phyloP scores from a whole-genome alignment of 53 echinoderm and acorn worm genomes.

The Echinarachnius parma region DNA sequence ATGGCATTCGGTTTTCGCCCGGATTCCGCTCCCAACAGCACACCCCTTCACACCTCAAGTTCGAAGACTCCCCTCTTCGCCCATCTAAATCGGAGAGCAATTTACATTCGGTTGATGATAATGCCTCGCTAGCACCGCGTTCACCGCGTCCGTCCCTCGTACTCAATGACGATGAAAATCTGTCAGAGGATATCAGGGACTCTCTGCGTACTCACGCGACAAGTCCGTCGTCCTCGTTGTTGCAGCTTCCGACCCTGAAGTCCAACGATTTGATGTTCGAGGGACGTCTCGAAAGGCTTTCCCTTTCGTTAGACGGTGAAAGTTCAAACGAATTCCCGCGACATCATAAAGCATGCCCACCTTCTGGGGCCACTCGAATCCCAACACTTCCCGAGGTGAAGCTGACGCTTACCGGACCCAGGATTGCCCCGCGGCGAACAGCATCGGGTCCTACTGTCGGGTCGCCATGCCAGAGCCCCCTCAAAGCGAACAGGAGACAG shows the following conservation, averaged over 20 bases:
- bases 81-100: conserved; percentile 43
- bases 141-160: conserved; percentile 61
- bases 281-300: not conserved
- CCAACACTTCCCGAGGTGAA: conserved; percentile 20
- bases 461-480: not conserved
- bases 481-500: not conserved
- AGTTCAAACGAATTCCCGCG: not conserved
- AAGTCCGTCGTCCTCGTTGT: conserved; percentile 17
- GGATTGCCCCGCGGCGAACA: conserved; percentile 4
- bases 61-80: conserved; percentile 10
- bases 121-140: conserved; percentile 47
- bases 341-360: not conserved
- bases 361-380: conserved; percentile 3
- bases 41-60: not conserved
- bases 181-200: conserved; percentile 16
- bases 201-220: not conserved
- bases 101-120: not conserved
- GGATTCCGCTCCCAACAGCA: conserved; percentile 1
- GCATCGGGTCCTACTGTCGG: not conserved
- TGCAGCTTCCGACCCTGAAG: conserved; percentile 28
- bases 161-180: conserved; percentile 18
- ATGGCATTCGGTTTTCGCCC: conserved; percentile 28
- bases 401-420: not conserved
- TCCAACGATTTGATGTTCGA: conserved; percentile 3
- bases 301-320: not conserved